A percentile compares a stretch with the other conserved stretches of the same genome.
Evolutionary conservation across 2,797 vertebrate genomes (phyloP).

Genomic region (Furcifer pardalis): DNA sequence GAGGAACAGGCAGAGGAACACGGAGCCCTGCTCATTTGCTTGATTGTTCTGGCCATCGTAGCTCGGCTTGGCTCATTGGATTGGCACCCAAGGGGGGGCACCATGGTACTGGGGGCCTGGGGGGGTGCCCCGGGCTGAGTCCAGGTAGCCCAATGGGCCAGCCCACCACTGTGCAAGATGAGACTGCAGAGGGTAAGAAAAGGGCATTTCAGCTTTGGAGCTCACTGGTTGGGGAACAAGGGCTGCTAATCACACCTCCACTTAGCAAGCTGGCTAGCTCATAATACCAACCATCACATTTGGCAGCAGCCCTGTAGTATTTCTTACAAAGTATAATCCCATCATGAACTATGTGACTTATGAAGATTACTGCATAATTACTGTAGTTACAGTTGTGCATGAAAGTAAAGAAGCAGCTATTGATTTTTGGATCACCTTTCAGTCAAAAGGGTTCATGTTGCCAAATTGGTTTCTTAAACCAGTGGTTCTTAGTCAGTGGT

Average conservation of each 20-base stretch:
- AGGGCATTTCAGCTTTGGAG: too few species aligned
- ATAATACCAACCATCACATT: not conserved
- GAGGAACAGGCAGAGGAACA: too few species aligned
- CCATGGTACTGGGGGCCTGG: too few species aligned
- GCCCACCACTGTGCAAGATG: not conserved
- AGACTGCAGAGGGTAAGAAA: not conserved
- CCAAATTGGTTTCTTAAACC: not conserved
- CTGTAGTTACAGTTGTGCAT: not conserved
- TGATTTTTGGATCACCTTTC: not conserved
- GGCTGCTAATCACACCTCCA: too few species aligned
- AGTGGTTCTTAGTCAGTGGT: not conserved
- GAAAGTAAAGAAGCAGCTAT: not conserved
- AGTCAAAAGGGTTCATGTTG: not conserved
- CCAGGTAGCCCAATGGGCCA: too few species aligned
- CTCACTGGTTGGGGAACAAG: too few species aligned
- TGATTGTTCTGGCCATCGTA: too few species aligned
- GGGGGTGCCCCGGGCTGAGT: too few species aligned
- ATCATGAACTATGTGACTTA: not conserved
- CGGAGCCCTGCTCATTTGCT: too few species aligned
- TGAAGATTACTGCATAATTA: not conserved
- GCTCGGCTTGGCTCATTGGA: too few species aligned
- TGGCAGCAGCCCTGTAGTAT: not conserved
- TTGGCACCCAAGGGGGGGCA: too few species aligned
- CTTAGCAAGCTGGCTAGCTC: too few species aligned
- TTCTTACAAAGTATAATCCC: not conserved